Percentiles rank a stretch among this genome's conserved stretches.
Evolutionary conservation across 2,113 vertebrate species (phyloP).

Genomic region (Chionis minor): DNA sequence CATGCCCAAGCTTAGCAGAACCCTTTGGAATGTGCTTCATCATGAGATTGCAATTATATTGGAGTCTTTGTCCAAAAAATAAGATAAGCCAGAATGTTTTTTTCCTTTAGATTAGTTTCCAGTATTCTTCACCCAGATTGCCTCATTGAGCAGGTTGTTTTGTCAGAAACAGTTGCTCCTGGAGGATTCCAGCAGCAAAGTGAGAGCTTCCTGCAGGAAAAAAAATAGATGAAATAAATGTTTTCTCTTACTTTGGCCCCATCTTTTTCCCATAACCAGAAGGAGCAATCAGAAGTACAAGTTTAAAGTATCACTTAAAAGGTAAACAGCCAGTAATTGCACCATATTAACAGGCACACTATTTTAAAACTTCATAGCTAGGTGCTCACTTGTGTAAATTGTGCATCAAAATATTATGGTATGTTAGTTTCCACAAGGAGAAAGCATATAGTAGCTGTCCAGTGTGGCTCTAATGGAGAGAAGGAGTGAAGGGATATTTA

Average conservation of each 20-base stretch:
- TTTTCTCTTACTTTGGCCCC: background rate
- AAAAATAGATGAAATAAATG: background rate
- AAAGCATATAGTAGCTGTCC: background rate
- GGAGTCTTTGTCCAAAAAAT: conserved; percentile 3
- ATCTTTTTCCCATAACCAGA: background rate
- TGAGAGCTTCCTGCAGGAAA: background rate
- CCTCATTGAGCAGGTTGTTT: background rate
- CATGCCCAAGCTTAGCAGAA: conserved; percentile 37
- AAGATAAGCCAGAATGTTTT: background rate
- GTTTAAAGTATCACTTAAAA: background rate
- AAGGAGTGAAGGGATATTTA: background rate
- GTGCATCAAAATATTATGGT: background rate
- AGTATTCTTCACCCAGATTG: background rate
- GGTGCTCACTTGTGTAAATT: background rate
- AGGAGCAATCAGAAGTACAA: background rate
- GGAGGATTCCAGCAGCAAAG: conserved; percentile 1
- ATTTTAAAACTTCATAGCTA: conserved; percentile 8
- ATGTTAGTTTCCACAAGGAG: background rate
- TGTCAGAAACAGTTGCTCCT: background rate
- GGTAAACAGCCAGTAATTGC: background rate
- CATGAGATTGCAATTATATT: conserved; percentile 16
- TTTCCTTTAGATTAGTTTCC: background rate
- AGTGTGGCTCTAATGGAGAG: background rate
- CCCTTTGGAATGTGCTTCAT: conserved; percentile 9
- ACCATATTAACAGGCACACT: background rate